phyloP scores from a whole-genome alignment of 2,113 vertebrate species.

The Podarcis cretensis region DNA sequence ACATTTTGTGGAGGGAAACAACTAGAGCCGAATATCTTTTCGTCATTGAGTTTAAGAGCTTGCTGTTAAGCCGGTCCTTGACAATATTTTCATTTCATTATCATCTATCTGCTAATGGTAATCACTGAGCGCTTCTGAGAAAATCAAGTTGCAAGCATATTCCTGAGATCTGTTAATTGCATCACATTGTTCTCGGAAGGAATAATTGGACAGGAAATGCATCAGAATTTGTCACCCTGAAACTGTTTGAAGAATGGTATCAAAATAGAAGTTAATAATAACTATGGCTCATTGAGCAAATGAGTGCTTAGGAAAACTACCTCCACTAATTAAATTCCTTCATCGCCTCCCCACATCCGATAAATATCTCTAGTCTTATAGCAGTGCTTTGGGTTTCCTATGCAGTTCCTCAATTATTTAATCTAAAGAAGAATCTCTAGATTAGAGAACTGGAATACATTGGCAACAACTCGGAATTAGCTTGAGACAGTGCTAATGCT shows the following conservation, averaged over 20 bases:
- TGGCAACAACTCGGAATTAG: not conserved
- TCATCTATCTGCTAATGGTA: conserved; percentile 62
- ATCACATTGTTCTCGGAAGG: conserved; percentile 77
- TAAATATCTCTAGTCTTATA: conserved; percentile 1
- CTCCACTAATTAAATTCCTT: conserved; percentile 14
- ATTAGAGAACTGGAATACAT: not conserved
- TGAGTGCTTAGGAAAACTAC: conserved; percentile 6
- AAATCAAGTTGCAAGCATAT: conserved; percentile 79
- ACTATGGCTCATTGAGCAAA: conserved; percentile 29
- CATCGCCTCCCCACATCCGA: not conserved
- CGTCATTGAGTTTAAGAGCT: not conserved
- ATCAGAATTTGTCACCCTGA: conserved; percentile 80
- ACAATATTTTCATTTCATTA: conserved; percentile 58
- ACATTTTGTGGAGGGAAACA: conserved; percentile 1
- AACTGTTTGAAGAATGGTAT: conserved; percentile 68
- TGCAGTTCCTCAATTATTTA: not conserved
- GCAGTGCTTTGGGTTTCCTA: not conserved
- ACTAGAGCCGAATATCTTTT: conserved; percentile 11
- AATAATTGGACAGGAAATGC: conserved; percentile 80
- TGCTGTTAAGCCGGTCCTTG: conserved; percentile 22
- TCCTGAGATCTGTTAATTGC: conserved; percentile 81
- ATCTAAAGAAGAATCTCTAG: not conserved
- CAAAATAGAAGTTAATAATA: conserved; percentile 44
- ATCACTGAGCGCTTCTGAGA: conserved; percentile 79
- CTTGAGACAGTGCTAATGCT: not conserved